Evolutionary conservation across 2,888 invertebrate species (phyloP).

Genomic region (Tipula confusa): DNA sequence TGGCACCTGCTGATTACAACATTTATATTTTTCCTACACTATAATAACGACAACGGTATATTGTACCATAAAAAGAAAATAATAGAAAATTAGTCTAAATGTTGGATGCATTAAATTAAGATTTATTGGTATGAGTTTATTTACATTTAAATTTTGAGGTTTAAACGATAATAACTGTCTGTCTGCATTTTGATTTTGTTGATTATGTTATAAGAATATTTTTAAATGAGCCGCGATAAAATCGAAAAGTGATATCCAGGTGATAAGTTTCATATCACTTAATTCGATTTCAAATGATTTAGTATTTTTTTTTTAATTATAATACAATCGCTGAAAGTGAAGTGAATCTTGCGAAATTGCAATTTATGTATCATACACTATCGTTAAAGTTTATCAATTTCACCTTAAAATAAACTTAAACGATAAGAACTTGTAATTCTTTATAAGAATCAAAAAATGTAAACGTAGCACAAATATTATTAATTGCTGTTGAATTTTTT

Average conservation of each 20-base stretch:
- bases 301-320: not conserved
- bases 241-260: not conserved
- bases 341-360: not conserved
- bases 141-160: not conserved
- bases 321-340: no score
- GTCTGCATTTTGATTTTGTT: not conserved
- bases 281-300: not conserved
- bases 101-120: not conserved
- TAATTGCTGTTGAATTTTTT: not conserved
- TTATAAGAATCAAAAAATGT: not conserved
- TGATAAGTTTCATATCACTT: not conserved
- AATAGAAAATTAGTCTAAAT: not conserved
- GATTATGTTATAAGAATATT: not conserved
- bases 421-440: not conserved
- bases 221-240: not conserved
- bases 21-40: not conserved
- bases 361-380: not conserved
- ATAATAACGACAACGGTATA: not conserved
- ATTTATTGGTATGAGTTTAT: not conserved
- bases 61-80: not conserved
- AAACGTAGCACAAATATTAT: not conserved
- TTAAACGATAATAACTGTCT: not conserved
- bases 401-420: not conserved
- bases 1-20: constrained; percentile 14
- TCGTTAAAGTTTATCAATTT: not conserved